phyloP scores from a whole-genome alignment of 1,140 invertebrate species.

The Choristoneura fumiferana region DNA sequence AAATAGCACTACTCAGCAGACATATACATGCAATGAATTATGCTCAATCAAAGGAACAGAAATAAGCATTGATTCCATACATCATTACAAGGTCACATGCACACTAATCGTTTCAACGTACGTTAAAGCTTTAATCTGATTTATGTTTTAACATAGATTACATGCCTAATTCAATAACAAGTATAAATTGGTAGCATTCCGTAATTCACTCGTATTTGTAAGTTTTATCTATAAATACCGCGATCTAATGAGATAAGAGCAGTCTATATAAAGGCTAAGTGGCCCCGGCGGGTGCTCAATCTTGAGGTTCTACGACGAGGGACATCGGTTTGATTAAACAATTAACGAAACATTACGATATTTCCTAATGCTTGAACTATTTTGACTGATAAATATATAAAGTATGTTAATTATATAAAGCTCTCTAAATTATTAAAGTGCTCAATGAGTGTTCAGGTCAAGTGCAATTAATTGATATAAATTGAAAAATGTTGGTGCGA shows the following conservation, averaged over 20 bases:
- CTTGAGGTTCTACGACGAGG: background rate
- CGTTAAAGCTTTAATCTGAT: constrained; percentile 8
- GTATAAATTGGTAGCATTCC: constrained; percentile 6
- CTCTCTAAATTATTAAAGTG: too few species aligned
- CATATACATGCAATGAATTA: constrained; percentile 58
- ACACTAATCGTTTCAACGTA: constrained; percentile 17
- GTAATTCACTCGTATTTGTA: background rate
- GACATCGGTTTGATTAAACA: background rate
- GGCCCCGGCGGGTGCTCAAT: background rate
- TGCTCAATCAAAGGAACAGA: constrained; percentile 49
- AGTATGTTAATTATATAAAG: background rate
- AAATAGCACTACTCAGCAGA: constrained; percentile 32
- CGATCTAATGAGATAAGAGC: constrained; percentile 1
- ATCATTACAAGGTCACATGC: constrained; percentile 37
- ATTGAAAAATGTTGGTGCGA: background rate
- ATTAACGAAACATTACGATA: background rate
- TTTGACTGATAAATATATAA: constrained; percentile 3
- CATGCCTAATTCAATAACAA: constrained; percentile 18
- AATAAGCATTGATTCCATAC: constrained; percentile 42
- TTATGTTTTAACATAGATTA: background rate
- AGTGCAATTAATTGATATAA: too few species aligned
- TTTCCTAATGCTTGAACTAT: constrained; percentile 5
- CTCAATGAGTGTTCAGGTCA: too few species aligned
- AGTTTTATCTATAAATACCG: constrained; percentile 11
- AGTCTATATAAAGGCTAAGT: constrained; percentile 1